Evolutionary conservation across 1,140 invertebrate species (phyloP), one percentile per base, ranked within the genome.

Genomic region (Camponotus vicinus): DNA sequence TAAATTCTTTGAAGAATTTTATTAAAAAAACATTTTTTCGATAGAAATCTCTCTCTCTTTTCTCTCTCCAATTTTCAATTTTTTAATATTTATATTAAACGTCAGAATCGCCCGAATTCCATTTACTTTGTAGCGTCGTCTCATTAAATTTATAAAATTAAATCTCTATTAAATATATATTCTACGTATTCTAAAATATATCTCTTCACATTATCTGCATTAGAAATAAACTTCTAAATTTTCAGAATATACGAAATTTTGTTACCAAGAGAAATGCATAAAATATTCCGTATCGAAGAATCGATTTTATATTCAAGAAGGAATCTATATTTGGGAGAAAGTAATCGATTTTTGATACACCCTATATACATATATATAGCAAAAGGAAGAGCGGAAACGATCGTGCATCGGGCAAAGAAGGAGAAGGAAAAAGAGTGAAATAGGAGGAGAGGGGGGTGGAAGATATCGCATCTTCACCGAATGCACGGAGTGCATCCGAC

Each of bases 401-500:
- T 49, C 15, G 57, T 49, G 75, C 59, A 42, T 61, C 37, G 52
- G 57, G 77, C 21, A 82, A 86, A 32, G 27, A n/a, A 42, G n/a
- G 59, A 13, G 4, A 32, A 63, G 49, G 55, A n/a, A 42, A 71
- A 64, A 52, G n/a, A 45, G 34, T 45, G 59, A n/a, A 32, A 45
- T n/a, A 59, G 59, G 21, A 32, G 37, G n/a, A 59, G 59, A n/a
- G 40, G 37, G 34, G 40, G 37, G 7, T 13, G 15, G 40, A 6
- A 61, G 45, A 4, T 42, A 79, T 37, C n/a, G 61, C 32, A 80
- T 59, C 52, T 67, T 45, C 27, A 45, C 67, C 76, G 40, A 88
- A 80, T 78, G 78, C 77, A 69, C 69, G 64, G 67, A 73, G 52
- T 82, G 67, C 49, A 52, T 82, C 78, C 85, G 76, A 88, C 88